These are phyloP conservation scores for Podarcis raffonei DNA, from an alignment of 2,113 vertebrate species.

Conservation along the genomic window DNA sequence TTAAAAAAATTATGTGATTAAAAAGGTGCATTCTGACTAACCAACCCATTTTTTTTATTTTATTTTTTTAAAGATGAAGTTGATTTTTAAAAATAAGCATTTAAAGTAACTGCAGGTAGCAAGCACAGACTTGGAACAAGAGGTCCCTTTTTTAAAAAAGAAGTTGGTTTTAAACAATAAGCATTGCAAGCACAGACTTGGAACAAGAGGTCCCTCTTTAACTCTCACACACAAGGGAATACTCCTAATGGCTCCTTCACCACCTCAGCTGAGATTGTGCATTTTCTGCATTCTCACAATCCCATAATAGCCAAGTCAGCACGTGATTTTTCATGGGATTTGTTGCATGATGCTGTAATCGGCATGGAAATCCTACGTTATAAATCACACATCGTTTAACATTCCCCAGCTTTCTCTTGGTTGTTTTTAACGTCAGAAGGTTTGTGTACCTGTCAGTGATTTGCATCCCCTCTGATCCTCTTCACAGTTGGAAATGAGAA, in stretches of 20 bases:
- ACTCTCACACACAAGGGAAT: background rate
- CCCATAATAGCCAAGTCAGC: conserved; percentile 12
- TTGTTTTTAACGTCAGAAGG: conserved; percentile 28
- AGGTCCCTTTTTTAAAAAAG: background rate
- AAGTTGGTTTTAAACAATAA: too few relatives aligned
- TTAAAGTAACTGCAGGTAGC: background rate
- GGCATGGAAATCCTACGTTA: background rate
- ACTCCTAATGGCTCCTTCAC: background rate
- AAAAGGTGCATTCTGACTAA: too few relatives aligned
- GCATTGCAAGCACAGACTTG: background rate
- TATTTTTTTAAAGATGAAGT: too few relatives aligned
- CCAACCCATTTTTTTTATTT: too few relatives aligned
- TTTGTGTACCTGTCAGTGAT: conserved; percentile 26
- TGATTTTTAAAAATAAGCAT: too few relatives aligned
- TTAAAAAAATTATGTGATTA: too few relatives aligned
- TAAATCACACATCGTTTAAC: background rate
- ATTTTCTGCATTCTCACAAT: background rate
- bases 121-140: background rate
- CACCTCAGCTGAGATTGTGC: background rate
- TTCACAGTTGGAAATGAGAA: conserved; percentile 19
- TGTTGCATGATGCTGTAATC: background rate
- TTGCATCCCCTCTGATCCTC: background rate
- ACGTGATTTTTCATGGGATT: background rate
- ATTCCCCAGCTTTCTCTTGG: background rate
- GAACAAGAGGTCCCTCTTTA: background rate